These are phyloP conservation scores for Microtus montanus DNA, from an alignment of 2,113 vertebrate genomes.

Conservation along the genomic window DNA sequence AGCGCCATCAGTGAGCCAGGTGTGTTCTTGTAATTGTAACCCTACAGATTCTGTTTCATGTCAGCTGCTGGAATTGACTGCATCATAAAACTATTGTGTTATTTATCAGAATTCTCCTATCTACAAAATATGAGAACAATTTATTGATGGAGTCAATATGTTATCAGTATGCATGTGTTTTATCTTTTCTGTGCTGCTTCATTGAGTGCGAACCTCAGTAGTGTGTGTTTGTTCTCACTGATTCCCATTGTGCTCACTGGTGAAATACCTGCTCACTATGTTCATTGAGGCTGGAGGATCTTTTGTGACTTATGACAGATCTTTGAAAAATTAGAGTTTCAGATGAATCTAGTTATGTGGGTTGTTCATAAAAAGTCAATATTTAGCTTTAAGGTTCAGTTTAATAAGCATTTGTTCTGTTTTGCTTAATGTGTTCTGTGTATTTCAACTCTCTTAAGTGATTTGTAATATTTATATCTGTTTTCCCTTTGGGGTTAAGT, in stretches of 20 bases:
- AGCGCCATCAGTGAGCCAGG: background rate
- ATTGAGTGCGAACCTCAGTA: background rate
- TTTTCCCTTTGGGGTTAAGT: conserved; percentile 13
- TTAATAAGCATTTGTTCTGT: conserved; percentile 49
- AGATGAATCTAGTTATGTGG: conserved; percentile 11
- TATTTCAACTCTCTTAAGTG: conserved; percentile 60
- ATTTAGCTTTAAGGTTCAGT: conserved; percentile 19
- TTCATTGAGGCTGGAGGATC: conserved; percentile 26
- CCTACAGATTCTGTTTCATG: background rate
- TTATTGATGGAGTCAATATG: background rate
- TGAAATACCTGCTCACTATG: background rate
- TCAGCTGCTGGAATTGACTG: background rate
- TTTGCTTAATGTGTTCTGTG: background rate
- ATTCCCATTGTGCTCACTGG: background rate
- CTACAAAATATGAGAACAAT: conserved; percentile 14
- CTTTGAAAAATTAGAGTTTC: conserved; percentile 52
- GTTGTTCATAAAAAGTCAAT: conserved; percentile 30
- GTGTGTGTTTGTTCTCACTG: background rate
- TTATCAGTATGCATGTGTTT: background rate
- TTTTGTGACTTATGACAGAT: conserved; percentile 41
- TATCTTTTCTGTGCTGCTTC: background rate
- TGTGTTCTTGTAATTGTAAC: conserved; percentile 27
- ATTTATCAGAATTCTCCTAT: background rate
- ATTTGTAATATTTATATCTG: conserved; percentile 57
- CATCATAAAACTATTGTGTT: background rate